Base-by-base conservation (phyloP, 2,797 vertebrate genomes). In the Acrocephalus scirpaceus region DNA sequence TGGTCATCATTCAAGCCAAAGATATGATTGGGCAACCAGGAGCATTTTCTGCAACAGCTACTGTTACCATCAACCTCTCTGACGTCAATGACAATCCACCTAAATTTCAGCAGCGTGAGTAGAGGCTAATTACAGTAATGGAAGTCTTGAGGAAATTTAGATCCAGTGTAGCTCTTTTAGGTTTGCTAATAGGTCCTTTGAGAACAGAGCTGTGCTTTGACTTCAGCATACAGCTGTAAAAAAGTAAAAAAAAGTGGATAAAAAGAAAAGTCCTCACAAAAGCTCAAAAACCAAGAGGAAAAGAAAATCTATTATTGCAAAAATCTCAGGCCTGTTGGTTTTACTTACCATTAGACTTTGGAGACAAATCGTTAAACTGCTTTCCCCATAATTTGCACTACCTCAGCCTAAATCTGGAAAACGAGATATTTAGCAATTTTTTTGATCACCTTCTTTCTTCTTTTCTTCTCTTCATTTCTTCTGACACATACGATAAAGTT, bases 71-170 rank as follows among this genome's bases (percentile, higher is more conserved):
- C 95, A 98, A 96, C 83, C 98, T 99, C 84, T 98, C 98, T 1
- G 99, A 99, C 58, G 94, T 99, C 92, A 99, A 99, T 92, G 99
- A 99, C 97, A 99, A 99, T 29, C 98, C 98, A 36, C 99, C 99
- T 51, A 98, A 98, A 85, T 99, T 99, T 98, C 98, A 98, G 94
- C 98, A 99, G 88, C 98, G 99, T 99, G 97, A 99, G 99, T 98
- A 96, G 45, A 48, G 27, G 17, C 5, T 47, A 16, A 60, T 38
- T 26, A 44, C 13, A 67, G 29, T 42, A 34, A 66, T 66, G 80
- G 23, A 65, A 62, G 2, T n/a, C 26, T 20, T 66, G 19, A 78
- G 17, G n/a, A 88, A 80, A 48, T 54, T 76, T 61, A 65, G 20
- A 38, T 51, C 11, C 36, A 10, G 8, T 47, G 5, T 14, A 84